Percentiles rank a stretch among this genome's conserved stretches.
These are phyloP conservation scores for Climacteris rufus DNA, from an alignment of 2,113 vertebrate genomes.

Conservation along the genomic window DNA sequence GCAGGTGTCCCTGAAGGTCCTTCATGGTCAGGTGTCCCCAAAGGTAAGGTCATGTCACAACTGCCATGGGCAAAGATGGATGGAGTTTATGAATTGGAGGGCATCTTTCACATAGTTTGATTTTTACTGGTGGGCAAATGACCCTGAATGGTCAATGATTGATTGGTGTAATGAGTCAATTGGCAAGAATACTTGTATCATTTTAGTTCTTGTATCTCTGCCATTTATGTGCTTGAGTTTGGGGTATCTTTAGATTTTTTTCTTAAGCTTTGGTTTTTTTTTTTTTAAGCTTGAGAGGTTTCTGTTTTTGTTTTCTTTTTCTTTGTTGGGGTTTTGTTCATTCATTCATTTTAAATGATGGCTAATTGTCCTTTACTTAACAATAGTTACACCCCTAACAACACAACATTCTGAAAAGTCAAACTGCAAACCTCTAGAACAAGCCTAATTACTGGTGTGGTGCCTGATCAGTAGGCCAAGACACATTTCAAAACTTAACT, in stretches of 20 bases:
- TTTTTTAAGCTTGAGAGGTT: not conserved
- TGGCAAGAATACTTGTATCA: not conserved
- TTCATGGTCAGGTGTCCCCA: not conserved
- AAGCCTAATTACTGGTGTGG: not conserved
- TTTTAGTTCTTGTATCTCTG: not conserved
- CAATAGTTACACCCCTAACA: not conserved
- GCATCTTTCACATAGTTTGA: not conserved
- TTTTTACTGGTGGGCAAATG: not conserved
- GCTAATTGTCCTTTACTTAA: not conserved
- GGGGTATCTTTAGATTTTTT: not conserved
- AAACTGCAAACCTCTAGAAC: not conserved
- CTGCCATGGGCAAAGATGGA: not conserved
- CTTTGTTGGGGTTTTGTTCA: not conserved
- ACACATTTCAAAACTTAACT: conserved; percentile 27
- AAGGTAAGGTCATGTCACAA: too few species aligned
- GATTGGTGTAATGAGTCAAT: rapidly evolving
- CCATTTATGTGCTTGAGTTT: not conserved
- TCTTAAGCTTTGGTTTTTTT: too few species aligned
- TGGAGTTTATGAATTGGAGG: not conserved
- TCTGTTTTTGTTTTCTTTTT: not conserved
- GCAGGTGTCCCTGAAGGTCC: not conserved
- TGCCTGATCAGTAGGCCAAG: not conserved
- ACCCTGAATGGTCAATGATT: not conserved
- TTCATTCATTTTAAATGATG: not conserved
- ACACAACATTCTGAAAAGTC: not conserved